Conservation (phyloP, 2,888 invertebrate genomes). For the Synanthedon vespiformis region DNA sequence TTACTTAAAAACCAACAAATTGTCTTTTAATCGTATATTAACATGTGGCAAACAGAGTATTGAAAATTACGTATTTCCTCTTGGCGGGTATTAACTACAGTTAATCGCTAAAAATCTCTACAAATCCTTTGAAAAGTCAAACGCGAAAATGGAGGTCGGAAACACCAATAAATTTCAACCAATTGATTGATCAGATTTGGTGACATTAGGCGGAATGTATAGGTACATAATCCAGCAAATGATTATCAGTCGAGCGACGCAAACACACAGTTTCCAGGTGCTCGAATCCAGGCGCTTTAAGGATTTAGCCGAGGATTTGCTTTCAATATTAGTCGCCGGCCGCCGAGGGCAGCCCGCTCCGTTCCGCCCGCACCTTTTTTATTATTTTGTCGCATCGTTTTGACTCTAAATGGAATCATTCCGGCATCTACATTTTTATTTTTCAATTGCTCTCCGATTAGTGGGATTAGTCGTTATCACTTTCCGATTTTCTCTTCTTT, state of each 20-base stretch:
- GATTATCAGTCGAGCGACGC: slow-evolving; percentile 50
- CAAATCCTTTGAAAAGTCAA: slow-evolving; percentile 26
- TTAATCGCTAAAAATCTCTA: slow-evolving; percentile 5
- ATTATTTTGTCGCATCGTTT: slow-evolving; percentile 71
- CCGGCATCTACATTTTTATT: slow-evolving; percentile 72
- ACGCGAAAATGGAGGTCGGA: slow-evolving; percentile 26
- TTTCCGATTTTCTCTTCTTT: slow-evolving; percentile 66
- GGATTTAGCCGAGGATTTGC: slow-evolving; percentile 70
- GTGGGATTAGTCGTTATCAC: slow-evolving; percentile 68
- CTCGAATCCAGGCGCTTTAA: slow-evolving; percentile 66
- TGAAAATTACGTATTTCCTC: background rate
- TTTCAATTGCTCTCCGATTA: slow-evolving; percentile 71
- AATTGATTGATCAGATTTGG: slow-evolving; percentile 51
- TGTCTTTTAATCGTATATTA: background rate
- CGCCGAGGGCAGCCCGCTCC: slow-evolving; percentile 51
- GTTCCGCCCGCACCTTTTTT: slow-evolving; percentile 61
- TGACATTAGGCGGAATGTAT: slow-evolving; percentile 61
- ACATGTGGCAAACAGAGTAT: background rate
- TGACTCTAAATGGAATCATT: slow-evolving; percentile 69
- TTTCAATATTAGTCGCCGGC: slow-evolving; percentile 70
- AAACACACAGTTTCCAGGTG: slow-evolving; percentile 67
- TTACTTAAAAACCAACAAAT: too few relatives aligned
- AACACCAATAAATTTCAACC: slow-evolving; percentile 31
- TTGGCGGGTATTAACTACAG: background rate
- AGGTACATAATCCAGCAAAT: slow-evolving; percentile 58